Conservation (phyloP, 2,797 vertebrate genomes). For the Ispidina picta region DNA sequence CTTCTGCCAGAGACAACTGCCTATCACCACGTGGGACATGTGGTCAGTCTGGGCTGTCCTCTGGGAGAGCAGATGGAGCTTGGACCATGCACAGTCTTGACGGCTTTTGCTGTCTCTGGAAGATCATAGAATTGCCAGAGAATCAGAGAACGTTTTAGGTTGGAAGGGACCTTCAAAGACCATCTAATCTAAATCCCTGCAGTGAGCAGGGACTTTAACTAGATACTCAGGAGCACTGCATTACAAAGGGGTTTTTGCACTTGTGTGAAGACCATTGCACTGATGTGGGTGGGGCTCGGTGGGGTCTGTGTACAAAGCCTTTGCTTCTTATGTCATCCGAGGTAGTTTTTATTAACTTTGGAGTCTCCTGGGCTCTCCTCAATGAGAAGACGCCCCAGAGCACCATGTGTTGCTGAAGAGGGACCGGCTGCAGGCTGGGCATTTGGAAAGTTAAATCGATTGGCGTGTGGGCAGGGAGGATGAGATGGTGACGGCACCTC, state of each 20-base stretch:
- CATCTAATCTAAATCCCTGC: background rate
- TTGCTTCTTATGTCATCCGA: background rate
- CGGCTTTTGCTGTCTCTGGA: background rate
- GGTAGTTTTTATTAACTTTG: background rate
- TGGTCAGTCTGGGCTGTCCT: background rate
- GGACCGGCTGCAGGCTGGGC: background rate
- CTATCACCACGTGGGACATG: rapidly evolving
- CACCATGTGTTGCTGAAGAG: rapidly evolving
- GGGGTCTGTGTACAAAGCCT: rapidly evolving
- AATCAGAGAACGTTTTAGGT: background rate
- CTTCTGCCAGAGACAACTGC: background rate
- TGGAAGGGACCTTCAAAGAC: background rate
- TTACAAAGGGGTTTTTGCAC: background rate
- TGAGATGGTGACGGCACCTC: background rate
- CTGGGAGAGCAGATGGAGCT: background rate
- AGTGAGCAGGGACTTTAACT: background rate
- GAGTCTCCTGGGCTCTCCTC: background rate
- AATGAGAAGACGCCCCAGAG: background rate
- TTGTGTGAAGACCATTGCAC: background rate
- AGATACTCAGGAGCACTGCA: rapidly evolving
- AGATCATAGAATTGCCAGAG: background rate
- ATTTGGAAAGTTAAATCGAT: rapidly evolving
- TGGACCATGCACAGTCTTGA: rapidly evolving
- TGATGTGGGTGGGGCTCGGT: rapidly evolving
- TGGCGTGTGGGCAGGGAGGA: rapidly evolving